Evolutionary conservation across 2,797 vertebrate species (phyloP), one percentile per base, ranked within the genome.

Genomic region (Allobates femoralis): DNA sequence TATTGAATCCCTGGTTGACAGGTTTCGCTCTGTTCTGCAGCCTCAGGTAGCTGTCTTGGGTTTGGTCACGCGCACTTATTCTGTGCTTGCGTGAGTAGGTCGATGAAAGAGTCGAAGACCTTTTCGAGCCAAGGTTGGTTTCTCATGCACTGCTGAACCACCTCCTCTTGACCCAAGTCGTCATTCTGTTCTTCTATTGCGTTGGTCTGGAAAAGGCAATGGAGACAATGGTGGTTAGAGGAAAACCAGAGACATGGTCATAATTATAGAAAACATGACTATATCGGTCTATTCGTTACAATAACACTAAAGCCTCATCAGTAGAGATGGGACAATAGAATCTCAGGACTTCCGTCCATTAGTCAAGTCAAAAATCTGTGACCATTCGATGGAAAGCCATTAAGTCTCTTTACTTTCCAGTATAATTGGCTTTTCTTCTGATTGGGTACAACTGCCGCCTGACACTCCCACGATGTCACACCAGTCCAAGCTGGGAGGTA

Each of bases 131-230:
- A 98, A 46, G 95, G 96, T 93, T 98, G 96, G 94, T 98, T 98
- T 91, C 97, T 95, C 97, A 98, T 98, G 91, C 97, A 98, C 93
- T 97, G 97, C 94, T 98, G 97, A 85, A 98, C 97, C 79, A 98
- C 97, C 91, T 98, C 97, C 93, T 98, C 97, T 91, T 98, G 97
- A 12, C 97, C 97, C 10, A 97, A 95, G 92, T 98, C 97, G 91
- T 98, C 97, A 0, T 96, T 95, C 3, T 96, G 96, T 88, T 97
- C 96, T 92, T 97, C 97, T 73, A 98, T 97, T 89, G 95, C 96
- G 93, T 96, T 94, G 62, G 97, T 98, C 97, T 98, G 90, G 23
- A 74, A 79, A 82, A 50, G 84, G 79, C 58, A 2, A 18, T 7
- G 28, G 11, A 21, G 18, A 18, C 16, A 81, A n/a, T 5, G 50